Evolutionary conservation across 2,113 vertebrate genomes (phyloP), one percentile per base, ranked within the genome.

Genomic region (Sitta europaea): DNA sequence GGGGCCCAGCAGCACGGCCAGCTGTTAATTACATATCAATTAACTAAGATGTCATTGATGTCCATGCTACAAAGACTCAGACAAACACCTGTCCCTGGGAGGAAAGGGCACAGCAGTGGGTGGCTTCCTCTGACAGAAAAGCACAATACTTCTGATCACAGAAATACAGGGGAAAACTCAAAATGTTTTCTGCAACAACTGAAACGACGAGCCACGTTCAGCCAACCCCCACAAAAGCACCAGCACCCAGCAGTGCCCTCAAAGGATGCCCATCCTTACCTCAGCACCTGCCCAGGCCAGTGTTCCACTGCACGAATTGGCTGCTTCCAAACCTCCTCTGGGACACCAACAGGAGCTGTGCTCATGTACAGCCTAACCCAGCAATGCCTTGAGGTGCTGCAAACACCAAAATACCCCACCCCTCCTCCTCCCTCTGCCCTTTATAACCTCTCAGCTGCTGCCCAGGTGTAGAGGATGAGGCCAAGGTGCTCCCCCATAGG

Each of bases 311-410:
- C 27, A 8, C 1, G 0, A 24, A 18, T 7, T 2, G 8, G 25
- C 45, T 9, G 11, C 47, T 19, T 4, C 10, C 77, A 67, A 8
- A 31, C 11, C 4, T 2, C 25, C 70, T 35, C 50, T 11, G 27
- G 4, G 58, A 10, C 21, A 3, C 24, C 24, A 5, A 3, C 28
- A 24, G 9, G 2, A 38, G 12, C 35, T 6, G 1, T 2, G 1
- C 27, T 9, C 5, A 2, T 11, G 0, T 0, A 23, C 11, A 31
- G 7, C 20, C 50, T 20, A 15, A 27, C 13, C 2, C 38, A 31
- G 11, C 1, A 36, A 2, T 2, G 2, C 33, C 19, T 0, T 0
- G 2, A 29, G 6, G 0, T 0, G 1, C 57, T n/a, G 6, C 5
- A 3, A 4, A 5, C 2, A 8, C 36, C 2, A 2, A 51, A 80